Evolutionary conservation across 1,140 invertebrate species (phyloP), one percentile per base, ranked within the genome.

Genomic region (Apocrypta bakeri): DNA sequence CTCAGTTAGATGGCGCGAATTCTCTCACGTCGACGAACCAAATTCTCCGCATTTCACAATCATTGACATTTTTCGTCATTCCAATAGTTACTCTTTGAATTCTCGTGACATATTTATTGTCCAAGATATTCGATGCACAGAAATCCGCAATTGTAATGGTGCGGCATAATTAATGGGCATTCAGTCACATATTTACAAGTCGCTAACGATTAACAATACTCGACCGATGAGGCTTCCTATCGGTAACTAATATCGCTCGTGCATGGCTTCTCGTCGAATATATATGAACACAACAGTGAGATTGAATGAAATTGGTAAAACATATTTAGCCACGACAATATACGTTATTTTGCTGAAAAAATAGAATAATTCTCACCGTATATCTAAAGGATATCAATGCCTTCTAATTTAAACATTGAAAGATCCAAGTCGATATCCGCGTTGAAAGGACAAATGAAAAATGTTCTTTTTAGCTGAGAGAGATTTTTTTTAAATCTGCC

Each of bases 261-360:
- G 42, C 42, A 56, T 79, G 78, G 37, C 84, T 31, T 84, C 14
- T 48, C 42, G 42, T 48, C 14, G 11, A 48, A 42, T 42, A 1
- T 42, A 4, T 37, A 37, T 37, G 3, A 83, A 79, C n/a, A n/a
- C n/a, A n/a, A n/a, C n/a, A n/a, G 85, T 85, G 85, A 89, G 89
- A 91, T 90, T 87, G 88, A 90, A 91, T 90, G 90, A 89, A 89
- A 91, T 88, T 90, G 88, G 88, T 87, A 90, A 86, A 87, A 90
- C n/a, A 88, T 88, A 88, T 89, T 91, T 89, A 89, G 85, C 87
- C 89, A 91, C 90, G 90, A 37, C 9, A 37, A 37, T 37, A 9
- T 4, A 37, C 33, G 2, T 37, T 9, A 37, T 37, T 37, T 37
- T 37, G 2, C 3, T 37, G 33, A 37, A 37, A 37, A 37, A 37